Conservation (phyloP, 2,888 invertebrate genomes). For the Parapristionchus giblindavisi region DNA sequence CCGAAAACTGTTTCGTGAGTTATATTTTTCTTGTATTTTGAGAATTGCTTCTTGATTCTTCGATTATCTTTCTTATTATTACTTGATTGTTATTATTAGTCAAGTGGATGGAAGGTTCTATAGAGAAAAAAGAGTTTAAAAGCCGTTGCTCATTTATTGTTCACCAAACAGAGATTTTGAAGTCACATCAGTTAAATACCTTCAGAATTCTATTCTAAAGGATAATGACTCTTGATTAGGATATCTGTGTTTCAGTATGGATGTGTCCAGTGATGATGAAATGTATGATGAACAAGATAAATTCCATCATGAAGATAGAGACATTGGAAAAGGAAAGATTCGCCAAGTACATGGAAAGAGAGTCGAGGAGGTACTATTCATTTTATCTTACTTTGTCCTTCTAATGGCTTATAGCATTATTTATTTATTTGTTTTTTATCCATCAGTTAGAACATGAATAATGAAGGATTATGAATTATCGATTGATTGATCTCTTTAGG, state of each 20-base stretch:
- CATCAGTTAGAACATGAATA: neutral
- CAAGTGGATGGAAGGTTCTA: neutral
- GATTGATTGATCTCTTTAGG: constrained; percentile 39
- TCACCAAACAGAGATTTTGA: neutral
- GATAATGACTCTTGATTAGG: neutral
- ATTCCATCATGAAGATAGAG: constrained; percentile 54
- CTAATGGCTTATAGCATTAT: neutral
- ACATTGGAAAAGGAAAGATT: constrained; percentile 40
- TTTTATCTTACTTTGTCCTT: neutral
- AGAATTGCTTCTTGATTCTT: neutral
- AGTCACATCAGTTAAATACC: neutral
- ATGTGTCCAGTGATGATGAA: constrained; percentile 56
- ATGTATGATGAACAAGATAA: constrained; percentile 61
- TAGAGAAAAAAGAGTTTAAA: neutral
- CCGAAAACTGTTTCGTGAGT: constrained; percentile 28
- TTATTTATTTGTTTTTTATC: neutral
- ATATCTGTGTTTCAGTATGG: constrained; percentile 36
- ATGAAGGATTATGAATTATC: neutral
- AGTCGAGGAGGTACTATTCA: constrained; percentile 25
- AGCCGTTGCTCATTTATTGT: neutral
- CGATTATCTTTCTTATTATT: neutral
- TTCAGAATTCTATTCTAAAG: neutral
- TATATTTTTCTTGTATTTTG: neutral
- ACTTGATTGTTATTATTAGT: neutral
- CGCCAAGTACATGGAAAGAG: constrained; percentile 26